A percentile compares a stretch with the other conserved stretches of the same genome.
These are phyloP conservation scores for Lithobates sylvaticus DNA, from an alignment of 2,797 vertebrate genomes.

Conservation along the genomic window DNA sequence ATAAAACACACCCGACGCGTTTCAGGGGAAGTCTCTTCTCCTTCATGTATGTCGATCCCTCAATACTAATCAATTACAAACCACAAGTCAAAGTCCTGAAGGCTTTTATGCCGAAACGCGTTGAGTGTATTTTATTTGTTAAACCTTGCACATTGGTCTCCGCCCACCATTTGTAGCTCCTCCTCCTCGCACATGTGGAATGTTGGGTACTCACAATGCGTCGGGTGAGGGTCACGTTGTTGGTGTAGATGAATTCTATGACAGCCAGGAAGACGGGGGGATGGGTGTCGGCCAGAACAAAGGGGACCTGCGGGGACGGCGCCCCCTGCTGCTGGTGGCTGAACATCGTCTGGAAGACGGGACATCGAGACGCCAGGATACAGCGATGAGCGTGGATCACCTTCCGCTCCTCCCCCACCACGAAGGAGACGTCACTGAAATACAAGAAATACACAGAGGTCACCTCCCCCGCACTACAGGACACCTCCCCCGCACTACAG, in stretches of 20 bases:
- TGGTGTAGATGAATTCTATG: slow-evolving; percentile 81
- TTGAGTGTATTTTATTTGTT: no score
- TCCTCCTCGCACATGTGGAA: no score
- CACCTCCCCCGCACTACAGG: no score
- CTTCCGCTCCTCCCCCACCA: slow-evolving; percentile 77
- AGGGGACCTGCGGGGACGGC: slow-evolving; percentile 64
- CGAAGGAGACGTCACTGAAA: slow-evolving; percentile 76
- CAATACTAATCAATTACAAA: no score
- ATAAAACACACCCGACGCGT: no score
- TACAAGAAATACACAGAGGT: not conserved
- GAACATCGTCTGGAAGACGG: slow-evolving; percentile 75
- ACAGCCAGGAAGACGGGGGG: slow-evolving; percentile 77
- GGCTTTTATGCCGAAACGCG: no score
- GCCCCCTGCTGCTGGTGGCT: slow-evolving; percentile 28
- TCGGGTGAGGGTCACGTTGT: slow-evolving; percentile 74
- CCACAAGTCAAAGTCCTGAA: no score
- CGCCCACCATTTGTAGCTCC: no score
- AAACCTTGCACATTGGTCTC: no score
- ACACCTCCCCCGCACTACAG: no score
- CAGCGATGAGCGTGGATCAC: slow-evolving; percentile 79
- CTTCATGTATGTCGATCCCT: no score
- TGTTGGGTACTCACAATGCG: slow-evolving; percentile 71
- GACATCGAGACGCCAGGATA: slow-evolving; percentile 76
- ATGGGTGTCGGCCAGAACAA: slow-evolving; percentile 74
- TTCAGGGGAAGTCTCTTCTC: no score